Conservation (phyloP, 2,113 vertebrate species). For the Lepus timidus region DNA sequence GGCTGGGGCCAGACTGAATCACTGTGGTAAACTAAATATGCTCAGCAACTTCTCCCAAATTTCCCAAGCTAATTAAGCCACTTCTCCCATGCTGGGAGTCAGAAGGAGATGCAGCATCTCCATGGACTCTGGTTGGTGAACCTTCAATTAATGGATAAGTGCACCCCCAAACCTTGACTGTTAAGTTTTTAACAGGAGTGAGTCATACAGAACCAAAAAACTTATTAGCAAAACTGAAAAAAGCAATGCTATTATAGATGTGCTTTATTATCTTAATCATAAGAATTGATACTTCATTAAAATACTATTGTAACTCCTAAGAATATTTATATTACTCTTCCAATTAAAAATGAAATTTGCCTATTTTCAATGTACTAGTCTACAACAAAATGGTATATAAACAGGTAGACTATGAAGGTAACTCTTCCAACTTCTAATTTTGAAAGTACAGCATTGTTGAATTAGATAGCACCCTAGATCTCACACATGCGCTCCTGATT, state of each 20-base stretch:
- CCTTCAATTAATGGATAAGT: background rate
- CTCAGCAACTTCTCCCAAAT: background rate
- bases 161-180: too few relatives aligned
- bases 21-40: background rate
- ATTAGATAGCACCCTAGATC: background rate
- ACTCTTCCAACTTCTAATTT: constrained; percentile 8
- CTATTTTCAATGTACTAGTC: background rate
- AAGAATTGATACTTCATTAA: background rate
- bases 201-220: background rate
- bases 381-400: background rate
- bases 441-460: background rate
- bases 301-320: background rate
- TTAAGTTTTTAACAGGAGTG: background rate
- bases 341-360: constrained; percentile 4
- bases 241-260: background rate
- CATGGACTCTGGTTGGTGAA: background rate
- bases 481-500: background rate
- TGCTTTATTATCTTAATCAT: background rate
- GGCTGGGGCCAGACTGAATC: background rate
- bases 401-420: background rate
- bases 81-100: background rate
- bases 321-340: background rate
- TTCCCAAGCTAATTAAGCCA: background rate
- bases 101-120: background rate
- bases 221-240: background rate